phyloP scores from a whole-genome alignment of 1,140 invertebrate genomes.

The Temnothorax nylanderi region DNA sequence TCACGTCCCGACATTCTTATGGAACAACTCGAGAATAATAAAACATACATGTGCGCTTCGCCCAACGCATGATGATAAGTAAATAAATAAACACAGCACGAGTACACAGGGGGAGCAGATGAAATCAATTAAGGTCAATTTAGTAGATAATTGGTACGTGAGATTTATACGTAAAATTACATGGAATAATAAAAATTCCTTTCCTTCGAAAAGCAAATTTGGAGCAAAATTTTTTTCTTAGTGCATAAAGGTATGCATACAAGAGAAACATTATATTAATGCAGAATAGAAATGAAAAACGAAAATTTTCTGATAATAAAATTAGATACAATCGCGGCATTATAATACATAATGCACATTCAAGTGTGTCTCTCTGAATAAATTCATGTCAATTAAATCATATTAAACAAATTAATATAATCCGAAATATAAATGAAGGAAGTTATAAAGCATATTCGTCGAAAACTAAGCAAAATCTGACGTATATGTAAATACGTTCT shows the following conservation, averaged over 20 bases:
- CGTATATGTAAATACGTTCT: not conserved
- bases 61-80: not conserved
- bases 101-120: not conserved
- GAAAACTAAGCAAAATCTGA: not conserved
- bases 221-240: not conserved
- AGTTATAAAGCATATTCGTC: not conserved
- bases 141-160: conserved; percentile 18
- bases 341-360: not conserved
- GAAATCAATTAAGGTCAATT: conserved; percentile 40
- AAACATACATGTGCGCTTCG: not conserved
- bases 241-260: not conserved
- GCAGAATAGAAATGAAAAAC: not conserved
- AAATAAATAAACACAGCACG: conserved; percentile 37
- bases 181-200: not conserved
- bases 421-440: not conserved
- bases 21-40: conserved; percentile 3
- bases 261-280: not conserved
- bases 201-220: not conserved
- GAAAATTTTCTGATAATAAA: not conserved
- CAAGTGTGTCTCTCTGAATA: not conserved
- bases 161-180: not conserved
- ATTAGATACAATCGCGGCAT: not conserved
- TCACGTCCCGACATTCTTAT: conserved; percentile 49
- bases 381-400: not conserved
- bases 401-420: not conserved